Evolutionary conservation across 2,797 vertebrate species (phyloP), one percentile per base, ranked within the genome.

Genomic region (Liasis olivaceus): DNA sequence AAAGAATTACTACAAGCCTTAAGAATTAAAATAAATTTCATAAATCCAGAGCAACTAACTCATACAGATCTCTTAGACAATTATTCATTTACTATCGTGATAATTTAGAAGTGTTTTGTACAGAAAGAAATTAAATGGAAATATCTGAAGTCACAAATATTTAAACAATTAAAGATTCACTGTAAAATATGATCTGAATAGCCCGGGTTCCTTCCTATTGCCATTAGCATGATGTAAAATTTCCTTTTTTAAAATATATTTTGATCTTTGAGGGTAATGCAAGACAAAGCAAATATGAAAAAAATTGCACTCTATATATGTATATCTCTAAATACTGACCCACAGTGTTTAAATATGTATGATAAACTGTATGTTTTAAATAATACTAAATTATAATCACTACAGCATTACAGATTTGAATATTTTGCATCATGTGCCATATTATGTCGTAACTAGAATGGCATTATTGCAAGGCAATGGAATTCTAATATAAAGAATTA

Each of bases 1-100:
- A 42, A 60, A 92, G 47, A 89, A 84, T 89, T 89, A 92, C 13
- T 26, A 51, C 51, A 89, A 89, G n/a, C 12, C 22, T 63, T 28
- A 14, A 85, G 89, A 85, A 63, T 66, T 62, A 92, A 66, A 89
- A 89, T 85, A 60, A 59, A 51, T 85, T 62, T 92, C 87, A 64
- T 54, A 89, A 84, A 51, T 72, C 42, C 42, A 5, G 64, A 22
- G 56, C 85, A 87, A 20, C 54, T 72, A 72, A 58, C 31, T 28
- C n/a, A 58, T 31, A 72, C 28, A 72, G 54, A 72, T 87, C 13
- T 59, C 62, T 58, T 84, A 56, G 87, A 6, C 51, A 62, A 28
- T 89, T 89, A 63, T 24, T 64, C 59, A 62, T 88, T 88, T 92
- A 89, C 51, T 89, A 64, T 84, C n/a, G 64, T 89, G 28, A 63